Conservation (phyloP, 2,113 vertebrate species). For the Zosterops borbonicus region DNA sequence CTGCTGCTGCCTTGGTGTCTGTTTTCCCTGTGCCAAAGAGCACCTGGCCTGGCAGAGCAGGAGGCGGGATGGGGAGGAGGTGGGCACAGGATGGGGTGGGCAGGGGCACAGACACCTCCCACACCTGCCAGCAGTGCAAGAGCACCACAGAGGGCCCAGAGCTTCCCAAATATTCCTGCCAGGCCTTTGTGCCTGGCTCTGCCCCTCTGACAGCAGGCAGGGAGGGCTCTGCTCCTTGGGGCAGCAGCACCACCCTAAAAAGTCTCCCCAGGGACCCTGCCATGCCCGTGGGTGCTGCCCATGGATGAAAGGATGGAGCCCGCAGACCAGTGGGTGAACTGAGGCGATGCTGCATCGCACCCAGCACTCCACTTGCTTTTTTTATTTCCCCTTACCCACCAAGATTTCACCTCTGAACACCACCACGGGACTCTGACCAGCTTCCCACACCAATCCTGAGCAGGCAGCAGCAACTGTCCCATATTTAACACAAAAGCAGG, state of each 20-base stretch:
- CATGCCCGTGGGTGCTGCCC: rapidly evolving
- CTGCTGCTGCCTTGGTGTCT: not conserved
- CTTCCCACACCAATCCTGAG: rapidly evolving
- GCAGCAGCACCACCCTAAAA: not conserved
- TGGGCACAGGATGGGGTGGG: not conserved
- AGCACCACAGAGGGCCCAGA: not conserved
- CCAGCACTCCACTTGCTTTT: rapidly evolving
- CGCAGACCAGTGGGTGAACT: rapidly evolving
- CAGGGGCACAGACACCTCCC: not conserved
- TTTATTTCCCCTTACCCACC: not conserved
- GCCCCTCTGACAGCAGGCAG: not conserved
- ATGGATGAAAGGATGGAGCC: not conserved
- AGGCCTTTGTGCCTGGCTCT: not conserved
- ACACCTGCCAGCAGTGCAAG: not conserved
- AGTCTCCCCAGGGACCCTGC: not conserved
- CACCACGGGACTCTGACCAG: rapidly evolving
- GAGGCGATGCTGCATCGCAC: not conserved
- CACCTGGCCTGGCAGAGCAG: not conserved
- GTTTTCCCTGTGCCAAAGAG: not conserved
- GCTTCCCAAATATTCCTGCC: not conserved
- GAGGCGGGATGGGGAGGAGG: not conserved
- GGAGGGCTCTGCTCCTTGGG: not conserved
- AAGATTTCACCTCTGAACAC: not conserved
- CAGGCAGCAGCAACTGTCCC: not conserved
- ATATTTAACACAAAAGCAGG: not conserved